Conservation (phyloP, 2,113 vertebrate species). For the Strix aluco region DNA sequence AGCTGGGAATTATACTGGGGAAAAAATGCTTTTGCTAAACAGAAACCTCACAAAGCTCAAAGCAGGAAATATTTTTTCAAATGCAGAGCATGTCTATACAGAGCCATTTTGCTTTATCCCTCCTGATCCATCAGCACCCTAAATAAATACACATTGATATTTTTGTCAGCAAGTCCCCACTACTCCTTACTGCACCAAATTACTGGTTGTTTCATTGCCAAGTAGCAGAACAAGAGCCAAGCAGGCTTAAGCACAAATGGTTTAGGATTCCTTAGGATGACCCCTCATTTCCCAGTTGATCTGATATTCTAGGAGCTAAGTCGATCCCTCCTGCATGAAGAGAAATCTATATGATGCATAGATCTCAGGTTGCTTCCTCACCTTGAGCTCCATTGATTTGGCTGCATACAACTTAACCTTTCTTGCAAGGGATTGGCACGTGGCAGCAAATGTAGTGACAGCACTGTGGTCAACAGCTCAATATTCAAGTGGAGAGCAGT, state of each 20-base stretch:
- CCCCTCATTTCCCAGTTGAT: not conserved
- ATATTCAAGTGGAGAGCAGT: too few species aligned
- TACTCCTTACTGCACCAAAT: not conserved
- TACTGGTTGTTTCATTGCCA: not conserved
- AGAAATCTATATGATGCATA: not conserved
- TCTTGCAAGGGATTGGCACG: not conserved
- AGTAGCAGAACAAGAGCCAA: not conserved
- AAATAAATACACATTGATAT: not conserved
- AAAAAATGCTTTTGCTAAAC: not conserved
- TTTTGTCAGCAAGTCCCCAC: not conserved
- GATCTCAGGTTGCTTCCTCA: not conserved
- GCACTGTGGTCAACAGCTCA: not conserved
- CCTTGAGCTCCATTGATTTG: not conserved
- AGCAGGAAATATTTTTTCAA: not conserved
- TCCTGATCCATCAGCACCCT: not conserved
- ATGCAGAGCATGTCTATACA: not conserved
- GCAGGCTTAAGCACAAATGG: not conserved
- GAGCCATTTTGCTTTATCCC: not conserved
- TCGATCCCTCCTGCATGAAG: not conserved
- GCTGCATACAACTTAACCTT: not conserved
- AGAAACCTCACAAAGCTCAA: not conserved
- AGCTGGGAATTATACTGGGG: not conserved
- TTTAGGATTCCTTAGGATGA: not conserved
- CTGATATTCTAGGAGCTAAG: not conserved
- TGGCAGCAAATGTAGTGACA: not conserved